Percentiles rank a stretch among this genome's conserved stretches.
phyloP scores from a whole-genome alignment of 2,113 vertebrate species.

The Festucalex cinctus region DNA sequence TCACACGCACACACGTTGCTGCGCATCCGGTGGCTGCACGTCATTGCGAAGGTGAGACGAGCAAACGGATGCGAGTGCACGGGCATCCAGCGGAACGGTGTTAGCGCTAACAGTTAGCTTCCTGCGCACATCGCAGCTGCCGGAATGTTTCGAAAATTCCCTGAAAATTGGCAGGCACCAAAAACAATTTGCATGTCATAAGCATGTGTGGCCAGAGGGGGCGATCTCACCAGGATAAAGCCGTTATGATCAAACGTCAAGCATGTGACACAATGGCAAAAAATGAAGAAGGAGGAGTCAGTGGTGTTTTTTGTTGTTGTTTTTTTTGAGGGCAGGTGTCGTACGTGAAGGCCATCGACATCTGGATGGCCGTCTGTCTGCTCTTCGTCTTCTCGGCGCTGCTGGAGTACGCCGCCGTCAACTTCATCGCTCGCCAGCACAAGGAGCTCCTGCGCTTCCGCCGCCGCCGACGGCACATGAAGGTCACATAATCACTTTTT shows the following conservation, averaged over 20 bases:
- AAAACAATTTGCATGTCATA: too few relatives aligned
- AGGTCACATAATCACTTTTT: constrained; percentile 76
- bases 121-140: not conserved
- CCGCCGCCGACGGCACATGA: constrained; percentile 91
- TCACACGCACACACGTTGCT: constrained; percentile 6
- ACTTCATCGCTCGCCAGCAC: constrained; percentile 98
- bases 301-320: too few relatives aligned
- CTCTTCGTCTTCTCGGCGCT: constrained; percentile 97
- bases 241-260: too few relatives aligned
- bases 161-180: too few relatives aligned
- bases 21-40: constrained; percentile 5
- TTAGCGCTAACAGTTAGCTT: not conserved
- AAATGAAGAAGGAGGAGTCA: too few relatives aligned
- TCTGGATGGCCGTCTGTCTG: constrained; percentile 98
- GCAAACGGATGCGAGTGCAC: not conserved
- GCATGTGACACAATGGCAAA: too few relatives aligned
- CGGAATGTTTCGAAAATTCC: not conserved
- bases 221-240: too few relatives aligned
- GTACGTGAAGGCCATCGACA: constrained; percentile 98
- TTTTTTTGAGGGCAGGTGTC: too few relatives aligned
- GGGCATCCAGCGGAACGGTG: too few relatives aligned
- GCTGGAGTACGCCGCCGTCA: constrained; percentile 94
- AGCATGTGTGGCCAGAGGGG: too few relatives aligned
- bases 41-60: constrained; percentile 17
- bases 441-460: constrained; percentile 98